Evolutionary conservation across 2,113 vertebrate genomes (phyloP), one percentile per base, ranked within the genome.

Genomic region (Macaca nemestrina): DNA sequence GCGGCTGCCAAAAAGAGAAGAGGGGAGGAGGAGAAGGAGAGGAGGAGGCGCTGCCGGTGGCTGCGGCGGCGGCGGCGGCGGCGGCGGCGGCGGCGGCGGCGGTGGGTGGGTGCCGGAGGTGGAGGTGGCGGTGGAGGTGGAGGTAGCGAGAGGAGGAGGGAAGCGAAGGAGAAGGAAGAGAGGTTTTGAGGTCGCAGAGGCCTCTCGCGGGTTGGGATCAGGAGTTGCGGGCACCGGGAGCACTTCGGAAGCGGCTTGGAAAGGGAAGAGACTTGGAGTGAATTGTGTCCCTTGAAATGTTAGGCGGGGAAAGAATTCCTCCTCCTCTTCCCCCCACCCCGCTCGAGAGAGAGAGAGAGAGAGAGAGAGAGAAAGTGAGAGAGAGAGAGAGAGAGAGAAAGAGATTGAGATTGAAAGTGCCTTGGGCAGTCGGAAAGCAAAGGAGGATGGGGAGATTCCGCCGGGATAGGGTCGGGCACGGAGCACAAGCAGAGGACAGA

Each of bases 1-100:
- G 99, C 98, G 98, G 98, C 98, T 99, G 98, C 99, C 98, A 98
- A 98, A 98, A 98, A 97, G 95, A 98, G 98, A 97, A 98, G 96
- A 97, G 98, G 95, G 97, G 95, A 97, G 97, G 98, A 98, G 98
- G 98, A 97, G 98, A 97, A 98, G 97, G 98, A 98, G 97, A 95
- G 97, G 96, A 93, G 98, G 98, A 93, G 98, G 91, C 89, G 98
- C 93, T 96, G 98, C 95, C 91, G 98, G 97, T 86, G 92, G 97
- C 95, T 95, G 97, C 97, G 96, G 3, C 97, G 70, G 3, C 97
- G 70, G 97, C 97, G 73, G 86, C 48, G 48, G 97, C 97, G 96
- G 3, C 97, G 67, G 97, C 97, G 96, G 3, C 97, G 70, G 97
- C 97, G 73, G 97, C 97, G 96, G 3, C 97, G 67, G 97, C 97